These are phyloP conservation scores for Loxodonta africana DNA, from an alignment of 2,113 vertebrate species.

Conservation along the genomic window DNA sequence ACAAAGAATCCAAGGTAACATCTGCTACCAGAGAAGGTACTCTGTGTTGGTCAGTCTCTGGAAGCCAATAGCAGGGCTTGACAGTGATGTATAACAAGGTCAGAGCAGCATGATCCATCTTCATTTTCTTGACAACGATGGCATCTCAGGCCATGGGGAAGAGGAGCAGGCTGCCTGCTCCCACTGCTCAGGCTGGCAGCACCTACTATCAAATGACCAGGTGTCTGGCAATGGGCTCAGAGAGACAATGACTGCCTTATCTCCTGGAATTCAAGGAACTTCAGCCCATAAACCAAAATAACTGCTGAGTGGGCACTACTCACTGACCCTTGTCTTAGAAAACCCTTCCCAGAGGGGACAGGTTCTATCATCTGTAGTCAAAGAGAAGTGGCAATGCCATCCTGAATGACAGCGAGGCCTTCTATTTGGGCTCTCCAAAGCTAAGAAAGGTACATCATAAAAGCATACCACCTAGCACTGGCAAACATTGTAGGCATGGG, in stretches of 20 bases:
- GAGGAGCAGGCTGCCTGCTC: slow-evolving; percentile 71
- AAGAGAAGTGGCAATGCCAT: slow-evolving; percentile 66
- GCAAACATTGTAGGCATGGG: neutral
- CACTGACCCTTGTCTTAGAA: slow-evolving; percentile 67
- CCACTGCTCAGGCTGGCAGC: slow-evolving; percentile 81
- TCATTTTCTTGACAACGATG: slow-evolving; percentile 75
- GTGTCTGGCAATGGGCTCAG: slow-evolving; percentile 40
- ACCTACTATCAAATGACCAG: slow-evolving; percentile 79
- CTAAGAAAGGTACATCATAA: slow-evolving; percentile 34
- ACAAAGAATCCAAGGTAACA: slow-evolving; percentile 36
- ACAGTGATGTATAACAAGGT: slow-evolving; percentile 86
- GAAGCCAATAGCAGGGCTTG: slow-evolving; percentile 66
- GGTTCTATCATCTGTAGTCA: slow-evolving; percentile 35
- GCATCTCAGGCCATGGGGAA: slow-evolving; percentile 65
- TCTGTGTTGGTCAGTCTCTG: slow-evolving; percentile 53
- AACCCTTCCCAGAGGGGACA: slow-evolving; percentile 19
- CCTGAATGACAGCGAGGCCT: slow-evolving; percentile 25
- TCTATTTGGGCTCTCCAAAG: slow-evolving; percentile 14
- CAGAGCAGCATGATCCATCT: slow-evolving; percentile 83
- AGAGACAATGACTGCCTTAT: slow-evolving; percentile 73
- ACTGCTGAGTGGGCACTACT: slow-evolving; percentile 67
- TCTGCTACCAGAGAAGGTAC: slow-evolving; percentile 67
- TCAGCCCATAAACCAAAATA: slow-evolving; percentile 56
- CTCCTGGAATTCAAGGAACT: slow-evolving; percentile 79
- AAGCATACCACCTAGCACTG: neutral